These are phyloP conservation scores for Globodera rostochiensis DNA, from an alignment of 1,140 invertebrate genomes.

Conservation along the genomic window DNA sequence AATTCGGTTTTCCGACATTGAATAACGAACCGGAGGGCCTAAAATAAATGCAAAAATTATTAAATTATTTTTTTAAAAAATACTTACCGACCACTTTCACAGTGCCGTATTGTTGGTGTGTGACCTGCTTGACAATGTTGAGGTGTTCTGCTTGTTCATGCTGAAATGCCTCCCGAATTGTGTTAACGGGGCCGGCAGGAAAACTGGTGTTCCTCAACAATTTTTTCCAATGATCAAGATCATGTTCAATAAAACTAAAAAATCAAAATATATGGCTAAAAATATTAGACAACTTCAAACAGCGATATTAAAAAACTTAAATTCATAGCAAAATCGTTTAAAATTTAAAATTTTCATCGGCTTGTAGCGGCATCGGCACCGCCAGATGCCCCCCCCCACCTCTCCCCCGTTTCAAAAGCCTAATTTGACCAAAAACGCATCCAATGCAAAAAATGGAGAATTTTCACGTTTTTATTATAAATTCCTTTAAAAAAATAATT, in stretches of 20 bases:
- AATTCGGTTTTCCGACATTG: constrained; percentile 74
- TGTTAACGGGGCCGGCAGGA: constrained; percentile 87
- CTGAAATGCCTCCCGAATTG: constrained; percentile 80
- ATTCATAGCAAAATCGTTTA: too few species aligned
- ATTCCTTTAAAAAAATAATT: not conserved
- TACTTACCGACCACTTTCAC: constrained; percentile 75
- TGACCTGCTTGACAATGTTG: constrained; percentile 77
- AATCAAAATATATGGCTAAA: constrained; percentile 3
- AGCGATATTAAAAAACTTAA: too few species aligned
- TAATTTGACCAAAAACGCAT: too few species aligned
- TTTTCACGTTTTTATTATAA: too few species aligned
- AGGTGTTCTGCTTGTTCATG: constrained; percentile 70
- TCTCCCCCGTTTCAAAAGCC: too few species aligned
- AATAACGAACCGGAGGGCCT: constrained; percentile 82
- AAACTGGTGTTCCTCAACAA: constrained; percentile 77
- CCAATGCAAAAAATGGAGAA: too few species aligned
- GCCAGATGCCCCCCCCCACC: too few species aligned
- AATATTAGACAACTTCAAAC: not conserved
- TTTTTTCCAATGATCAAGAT: constrained; percentile 77
- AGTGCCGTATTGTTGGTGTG: constrained; percentile 75
- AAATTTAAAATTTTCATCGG: too few species aligned
- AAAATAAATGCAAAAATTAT: constrained; percentile 24
- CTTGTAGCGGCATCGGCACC: too few species aligned
- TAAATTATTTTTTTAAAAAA: not conserved
- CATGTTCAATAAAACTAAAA: constrained; percentile 72